Base-by-base conservation (phyloP, 2,888 invertebrate species). In the Slavum lentiscoides region DNA sequence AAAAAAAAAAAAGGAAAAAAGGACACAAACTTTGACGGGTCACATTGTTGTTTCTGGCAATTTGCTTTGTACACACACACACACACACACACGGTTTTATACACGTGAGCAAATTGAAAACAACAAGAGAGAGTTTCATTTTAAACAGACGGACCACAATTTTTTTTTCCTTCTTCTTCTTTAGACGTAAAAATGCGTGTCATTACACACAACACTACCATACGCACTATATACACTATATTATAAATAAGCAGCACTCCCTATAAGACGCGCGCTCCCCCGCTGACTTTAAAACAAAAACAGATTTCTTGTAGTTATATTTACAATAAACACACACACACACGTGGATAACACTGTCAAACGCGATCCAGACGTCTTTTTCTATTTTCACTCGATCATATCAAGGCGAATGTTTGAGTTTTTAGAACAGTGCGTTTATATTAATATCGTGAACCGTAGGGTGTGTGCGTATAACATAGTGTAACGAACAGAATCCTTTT, bases 211-310 rank as follows among this genome's bases (percentile, higher is more conserved):
- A n/a, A n/a, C 73, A n/a, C 30, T n/a, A n/a, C n/a, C n/a, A n/a
- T n/a, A n/a, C 21, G 21, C 15, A 43, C 64, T 3, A 6, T 13
- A 68, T 23, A 68, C 17, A 49, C n/a, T n/a, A n/a, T n/a, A n/a
- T 30, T 30, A 30, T 30, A 30, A 30, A 30, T 30, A 30, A 30
- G 30, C 30, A 68, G 17, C 9, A 43, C 70, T 58, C 4, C 30
- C 21, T 5, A n/a, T n/a, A 39, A 70, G 70, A 70, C 11, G 23
- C 21, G 21, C 43, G 59, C 43, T 73, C 73, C 49, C 73, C 73
- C 30, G 73, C 73, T 53, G 73, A 74, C 62, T 30, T 30, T 53
- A 30, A 62, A 53, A 62, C 73, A n/a, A 11, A 74, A 74, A 74
- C 62, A 62, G 59, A 74, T 74, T 62, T 74, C 30, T 39, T 39